A percentile compares a stretch with the other conserved stretches of the same genome.
phyloP scores from a whole-genome alignment of 2,113 vertebrate species.

The Cisticola juncidis region DNA sequence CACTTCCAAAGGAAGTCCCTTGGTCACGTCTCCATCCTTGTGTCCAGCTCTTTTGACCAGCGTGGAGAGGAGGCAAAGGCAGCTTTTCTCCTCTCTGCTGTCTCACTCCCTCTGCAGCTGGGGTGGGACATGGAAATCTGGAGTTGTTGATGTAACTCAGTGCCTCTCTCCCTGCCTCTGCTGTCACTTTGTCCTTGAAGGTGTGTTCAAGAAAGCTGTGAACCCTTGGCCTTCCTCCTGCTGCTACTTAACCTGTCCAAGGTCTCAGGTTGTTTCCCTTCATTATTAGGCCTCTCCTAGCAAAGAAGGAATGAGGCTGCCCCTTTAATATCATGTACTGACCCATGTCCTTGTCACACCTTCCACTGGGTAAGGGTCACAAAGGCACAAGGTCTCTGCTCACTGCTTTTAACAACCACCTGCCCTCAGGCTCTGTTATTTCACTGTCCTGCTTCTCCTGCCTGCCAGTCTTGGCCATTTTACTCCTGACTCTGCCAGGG shows the following conservation, averaged over 20 bases:
- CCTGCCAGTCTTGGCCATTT: background rate
- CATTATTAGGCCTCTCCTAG: background rate
- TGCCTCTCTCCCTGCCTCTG: background rate
- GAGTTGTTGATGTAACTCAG: background rate
- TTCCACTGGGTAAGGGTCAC: background rate
- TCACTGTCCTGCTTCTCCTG: background rate
- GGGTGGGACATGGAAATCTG: background rate
- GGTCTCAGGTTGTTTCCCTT: background rate
- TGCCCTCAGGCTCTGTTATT: background rate
- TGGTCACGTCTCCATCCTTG: background rate
- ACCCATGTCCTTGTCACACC: background rate
- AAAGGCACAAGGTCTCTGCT: background rate
- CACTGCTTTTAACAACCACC: background rate
- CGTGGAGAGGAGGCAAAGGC: background rate
- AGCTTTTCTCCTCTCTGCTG: background rate
- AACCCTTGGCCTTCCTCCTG: background rate
- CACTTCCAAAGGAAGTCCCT: background rate
- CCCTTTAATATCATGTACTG: background rate
- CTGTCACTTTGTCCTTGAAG: background rate
- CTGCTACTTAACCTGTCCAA: background rate
- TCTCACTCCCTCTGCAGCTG: background rate
- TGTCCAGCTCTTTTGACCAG: background rate
- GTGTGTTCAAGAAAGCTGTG: background rate
- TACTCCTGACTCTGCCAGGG: background rate
- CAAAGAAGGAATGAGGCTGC: background rate